A percentile compares a stretch with the other conserved stretches of the same genome.
These are phyloP conservation scores for Stenchaetothrips biformis DNA, from an alignment of 2,888 invertebrate genomes.

Conservation along the genomic window DNA sequence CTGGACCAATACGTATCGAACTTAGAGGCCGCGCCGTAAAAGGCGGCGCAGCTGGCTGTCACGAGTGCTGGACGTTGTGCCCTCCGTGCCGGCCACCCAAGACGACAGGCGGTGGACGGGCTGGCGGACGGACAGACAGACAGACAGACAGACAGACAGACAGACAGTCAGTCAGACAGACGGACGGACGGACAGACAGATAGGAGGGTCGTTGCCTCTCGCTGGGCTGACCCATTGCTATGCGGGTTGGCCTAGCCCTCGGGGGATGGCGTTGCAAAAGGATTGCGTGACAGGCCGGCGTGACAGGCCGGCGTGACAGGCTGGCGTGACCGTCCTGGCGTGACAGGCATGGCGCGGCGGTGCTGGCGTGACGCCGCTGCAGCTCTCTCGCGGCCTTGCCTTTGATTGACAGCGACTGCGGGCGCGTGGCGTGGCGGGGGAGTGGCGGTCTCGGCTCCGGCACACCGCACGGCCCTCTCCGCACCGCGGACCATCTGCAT, in stretches of 20 bases:
- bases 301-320: background rate
- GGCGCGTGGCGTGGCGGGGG: too few relatives aligned
- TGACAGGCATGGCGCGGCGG: background rate
- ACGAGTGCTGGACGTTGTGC: background rate
- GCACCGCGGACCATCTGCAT: too few relatives aligned
- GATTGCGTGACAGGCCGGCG: background rate
- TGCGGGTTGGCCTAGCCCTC: background rate
- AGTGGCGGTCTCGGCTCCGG: too few relatives aligned
- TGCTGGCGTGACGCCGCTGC: background rate
- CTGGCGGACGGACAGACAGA: background rate
- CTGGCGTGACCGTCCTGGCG: constrained; percentile 6
- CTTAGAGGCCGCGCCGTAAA: background rate
- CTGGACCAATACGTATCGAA: too few relatives aligned
- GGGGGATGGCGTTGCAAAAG: background rate
- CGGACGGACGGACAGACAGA: background rate
- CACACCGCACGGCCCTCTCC: too few relatives aligned
- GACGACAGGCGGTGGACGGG: background rate
- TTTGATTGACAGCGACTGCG: background rate
- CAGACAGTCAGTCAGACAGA: background rate
- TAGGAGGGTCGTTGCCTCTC: background rate
- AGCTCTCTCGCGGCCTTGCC: background rate
- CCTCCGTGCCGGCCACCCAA: background rate
- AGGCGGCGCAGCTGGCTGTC: background rate
- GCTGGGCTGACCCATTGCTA: too few relatives aligned
- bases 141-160: background rate